Evolutionary conservation across 2,888 invertebrate species (phyloP), one percentile per base, ranked within the genome.

Genomic region (Opisthograptis luteolata): DNA sequence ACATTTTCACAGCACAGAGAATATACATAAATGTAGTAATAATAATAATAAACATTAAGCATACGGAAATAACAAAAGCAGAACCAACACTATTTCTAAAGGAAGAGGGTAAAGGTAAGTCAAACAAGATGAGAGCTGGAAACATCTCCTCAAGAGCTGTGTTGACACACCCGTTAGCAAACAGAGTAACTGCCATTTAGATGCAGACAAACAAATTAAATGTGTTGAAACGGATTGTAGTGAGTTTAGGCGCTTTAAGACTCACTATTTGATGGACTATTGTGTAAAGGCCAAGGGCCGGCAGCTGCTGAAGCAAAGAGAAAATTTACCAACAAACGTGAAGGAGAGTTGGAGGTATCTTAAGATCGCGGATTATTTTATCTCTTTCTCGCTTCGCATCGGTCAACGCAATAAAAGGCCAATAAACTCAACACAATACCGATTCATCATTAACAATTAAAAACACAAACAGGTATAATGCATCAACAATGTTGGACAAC

Each of bases 401-500:
- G n/a, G 27, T 27, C 39, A 34, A 25, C 10, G 19, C 14, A 17
- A 31, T 36, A 24, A 36, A 17, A 7, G 4, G 1, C n/a, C 30
- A 19, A 17, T 31, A 17, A 51, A 52, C 55, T 61, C 62, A 28
- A 55, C 39, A 40, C 51, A 43, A 48, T 40, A 43, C 43, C 36
- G 46, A 47, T 55, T 55, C 56, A 55, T 55, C 30, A 43, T 34
- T 57, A 37, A 32, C 25, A 53, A 49, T 40, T 5, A 20, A 30
- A 17, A 47, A 45, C 35, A 40, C 42, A 46, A 37, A 47, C 34
- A 25, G 39, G 41, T 48, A 45, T 22, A 54, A 55, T 43, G 49
- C 44, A 55, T 50, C 52, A 67, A 70, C 71, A 66, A 75, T 79
- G 78, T 80, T 77, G 75, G 73, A 78, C 75, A 80, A 75, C 78